phyloP scores from a whole-genome alignment of 1,140 invertebrate species.

The Calephelis virginiensis region DNA sequence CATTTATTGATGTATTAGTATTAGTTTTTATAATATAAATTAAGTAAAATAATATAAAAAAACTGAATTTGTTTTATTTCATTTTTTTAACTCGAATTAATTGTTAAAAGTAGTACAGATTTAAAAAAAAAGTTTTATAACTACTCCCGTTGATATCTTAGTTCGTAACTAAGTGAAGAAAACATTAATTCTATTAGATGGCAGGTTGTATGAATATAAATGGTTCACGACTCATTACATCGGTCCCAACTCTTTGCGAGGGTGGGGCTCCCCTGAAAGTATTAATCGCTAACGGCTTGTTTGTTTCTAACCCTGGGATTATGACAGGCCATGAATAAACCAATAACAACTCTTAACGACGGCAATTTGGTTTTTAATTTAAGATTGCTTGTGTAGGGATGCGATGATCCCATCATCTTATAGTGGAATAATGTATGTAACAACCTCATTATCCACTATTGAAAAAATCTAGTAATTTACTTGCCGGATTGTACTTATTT shows the following conservation, averaged over 20 bases:
- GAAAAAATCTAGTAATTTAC: too few species aligned
- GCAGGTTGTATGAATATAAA: conserved; percentile 25
- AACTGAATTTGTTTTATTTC: too few species aligned
- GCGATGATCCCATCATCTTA: background rate
- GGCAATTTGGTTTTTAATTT: conserved; percentile 13
- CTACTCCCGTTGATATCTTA: too few species aligned
- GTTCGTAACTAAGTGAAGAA: background rate
- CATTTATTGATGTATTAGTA: too few species aligned
- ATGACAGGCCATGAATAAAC: conserved; percentile 30
- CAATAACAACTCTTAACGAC: conserved; percentile 17
- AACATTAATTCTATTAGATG: conserved; percentile 3
- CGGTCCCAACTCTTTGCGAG: conserved; percentile 24
- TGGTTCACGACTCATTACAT: conserved; percentile 40
- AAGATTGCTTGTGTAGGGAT: background rate
- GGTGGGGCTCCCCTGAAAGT: conserved; percentile 35
- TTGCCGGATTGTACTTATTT: too few species aligned
- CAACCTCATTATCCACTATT: too few species aligned
- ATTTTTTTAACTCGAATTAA: too few species aligned
- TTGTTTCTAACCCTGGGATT: conserved; percentile 49
- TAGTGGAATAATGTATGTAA: background rate
- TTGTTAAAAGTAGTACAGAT: too few species aligned
- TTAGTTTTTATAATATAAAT: too few species aligned
- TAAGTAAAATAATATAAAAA: too few species aligned
- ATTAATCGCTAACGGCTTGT: conserved; percentile 45
- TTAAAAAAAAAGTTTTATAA: too few species aligned